Percentiles rank a stretch among this genome's conserved stretches.
phyloP scores from a whole-genome alignment of 2,888 invertebrate genomes.

The Lochmaea crataegi region DNA sequence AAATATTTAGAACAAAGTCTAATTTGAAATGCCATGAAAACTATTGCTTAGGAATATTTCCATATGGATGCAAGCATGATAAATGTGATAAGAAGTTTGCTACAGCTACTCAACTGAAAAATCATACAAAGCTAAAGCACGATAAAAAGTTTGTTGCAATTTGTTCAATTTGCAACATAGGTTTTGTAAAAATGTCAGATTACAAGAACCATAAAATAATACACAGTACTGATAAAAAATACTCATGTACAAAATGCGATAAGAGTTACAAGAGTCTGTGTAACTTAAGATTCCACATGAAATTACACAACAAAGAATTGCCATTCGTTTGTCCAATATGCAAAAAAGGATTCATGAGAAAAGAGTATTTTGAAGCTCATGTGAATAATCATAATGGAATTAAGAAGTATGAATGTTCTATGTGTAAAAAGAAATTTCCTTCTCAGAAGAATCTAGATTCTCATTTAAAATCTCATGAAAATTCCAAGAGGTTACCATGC shows the following conservation, averaged over 20 bases:
- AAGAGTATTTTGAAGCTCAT: conserved; percentile 63
- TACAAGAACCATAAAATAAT: conserved; percentile 62
- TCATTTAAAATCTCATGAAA: conserved; percentile 62
- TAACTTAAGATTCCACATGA: conserved; percentile 64
- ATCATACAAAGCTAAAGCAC: conserved; percentile 61
- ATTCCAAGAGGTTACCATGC: conserved; percentile 58
- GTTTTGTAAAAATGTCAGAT: conserved; percentile 62
- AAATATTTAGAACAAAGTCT: conserved; percentile 58
- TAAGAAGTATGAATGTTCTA: conserved; percentile 58
- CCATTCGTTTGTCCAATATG: conserved; percentile 60
- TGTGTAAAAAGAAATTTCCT: conserved; percentile 61
- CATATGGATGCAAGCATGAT: conserved; percentile 56
- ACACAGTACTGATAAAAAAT: conserved; percentile 63
- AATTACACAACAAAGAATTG: conserved; percentile 58
- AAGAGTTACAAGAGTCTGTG: conserved; percentile 63
- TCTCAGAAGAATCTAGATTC: conserved; percentile 62
- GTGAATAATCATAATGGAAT: conserved; percentile 60
- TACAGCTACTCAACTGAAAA: conserved; percentile 60
- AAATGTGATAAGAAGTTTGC: conserved; percentile 61
- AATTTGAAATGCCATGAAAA: conserved; percentile 61
- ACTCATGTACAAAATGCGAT: conserved; percentile 59
- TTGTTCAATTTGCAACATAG: conserved; percentile 63
- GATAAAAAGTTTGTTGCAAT: conserved; percentile 62
- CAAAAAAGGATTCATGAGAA: conserved; percentile 62
- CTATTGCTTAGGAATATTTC: conserved; percentile 59